Evolutionary conservation across 2,797 vertebrate species (phyloP).

Genomic region (Nannoperca obscura): DNA sequence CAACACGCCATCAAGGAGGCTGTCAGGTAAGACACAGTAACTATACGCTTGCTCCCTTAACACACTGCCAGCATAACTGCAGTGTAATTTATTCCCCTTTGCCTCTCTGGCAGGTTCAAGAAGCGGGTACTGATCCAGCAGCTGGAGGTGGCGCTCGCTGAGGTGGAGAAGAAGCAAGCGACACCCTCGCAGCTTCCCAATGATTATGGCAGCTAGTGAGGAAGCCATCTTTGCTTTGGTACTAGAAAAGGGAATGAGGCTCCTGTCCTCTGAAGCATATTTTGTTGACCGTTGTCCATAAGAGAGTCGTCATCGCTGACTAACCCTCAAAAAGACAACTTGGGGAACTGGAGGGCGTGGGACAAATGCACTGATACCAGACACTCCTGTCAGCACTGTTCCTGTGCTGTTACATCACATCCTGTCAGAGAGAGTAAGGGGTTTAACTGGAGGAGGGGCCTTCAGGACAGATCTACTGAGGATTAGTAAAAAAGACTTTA

Average conservation of each 20-base stretch:
- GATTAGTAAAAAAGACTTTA: slow-evolving; percentile 56
- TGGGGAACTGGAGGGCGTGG: background rate
- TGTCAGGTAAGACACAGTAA: slow-evolving; percentile 85
- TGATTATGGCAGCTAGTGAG: slow-evolving; percentile 89
- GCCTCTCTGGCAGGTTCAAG: slow-evolving; percentile 91
- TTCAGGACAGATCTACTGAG: slow-evolving; percentile 46
- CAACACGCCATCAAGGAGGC: slow-evolving; percentile 98
- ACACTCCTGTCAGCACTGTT: slow-evolving; percentile 27
- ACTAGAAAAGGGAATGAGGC: background rate
- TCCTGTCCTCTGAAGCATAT: background rate
- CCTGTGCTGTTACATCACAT: slow-evolving; percentile 53
- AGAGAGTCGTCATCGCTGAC: slow-evolving; percentile 10
- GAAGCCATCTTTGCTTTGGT: slow-evolving; percentile 27
- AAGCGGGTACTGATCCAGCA: slow-evolving; percentile 98
- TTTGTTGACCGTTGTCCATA: background rate
- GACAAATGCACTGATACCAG: slow-evolving; percentile 45
- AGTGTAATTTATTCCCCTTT: background rate
- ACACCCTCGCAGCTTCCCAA: slow-evolving; percentile 85
- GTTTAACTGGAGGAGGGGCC: slow-evolving; percentile 51
- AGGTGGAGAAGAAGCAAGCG: slow-evolving; percentile 87
- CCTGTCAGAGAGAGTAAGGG: slow-evolving; percentile 40
- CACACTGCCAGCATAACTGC: too few species aligned
- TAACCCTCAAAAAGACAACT: slow-evolving; percentile 11
- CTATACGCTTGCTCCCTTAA: too few species aligned
- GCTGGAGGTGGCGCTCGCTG: slow-evolving; percentile 91